Percentiles rank a stretch among this genome's conserved stretches.
phyloP scores from a whole-genome alignment of 2,888 invertebrate genomes.

The Lapara coniferarum region DNA sequence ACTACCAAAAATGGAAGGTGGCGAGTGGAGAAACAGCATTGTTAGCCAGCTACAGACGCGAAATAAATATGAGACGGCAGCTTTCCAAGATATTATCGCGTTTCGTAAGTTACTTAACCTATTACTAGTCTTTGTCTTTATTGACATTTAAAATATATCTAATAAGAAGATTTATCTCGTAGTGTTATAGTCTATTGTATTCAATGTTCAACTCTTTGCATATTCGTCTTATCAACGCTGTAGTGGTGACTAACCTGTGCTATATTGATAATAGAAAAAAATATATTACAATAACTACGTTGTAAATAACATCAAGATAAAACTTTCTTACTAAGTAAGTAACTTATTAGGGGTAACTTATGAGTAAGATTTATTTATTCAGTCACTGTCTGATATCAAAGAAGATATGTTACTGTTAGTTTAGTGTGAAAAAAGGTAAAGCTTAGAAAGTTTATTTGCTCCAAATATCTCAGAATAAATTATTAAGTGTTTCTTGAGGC shows the following conservation, averaged over 20 bases:
- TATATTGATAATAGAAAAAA: conserved; percentile 19
- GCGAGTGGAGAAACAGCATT: conserved; percentile 88
- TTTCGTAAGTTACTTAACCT: conserved; percentile 88
- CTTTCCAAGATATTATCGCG: conserved; percentile 91
- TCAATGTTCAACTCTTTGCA: conserved; percentile 33
- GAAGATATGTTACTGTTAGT: background rate
- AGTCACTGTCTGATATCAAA: background rate
- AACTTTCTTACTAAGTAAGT: background rate
- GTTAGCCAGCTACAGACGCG: conserved; percentile 88
- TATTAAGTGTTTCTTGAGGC: no score
- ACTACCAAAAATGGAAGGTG: conserved; percentile 69
- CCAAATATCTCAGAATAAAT: no score
- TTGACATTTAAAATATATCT: conserved; percentile 43
- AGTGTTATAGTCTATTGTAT: conserved; percentile 44
- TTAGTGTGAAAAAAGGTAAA: background rate
- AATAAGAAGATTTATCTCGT: conserved; percentile 41
- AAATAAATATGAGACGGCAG: conserved; percentile 89
- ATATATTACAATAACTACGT: conserved; percentile 7
- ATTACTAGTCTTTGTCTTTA: conserved; percentile 46
- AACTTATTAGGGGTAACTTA: background rate
- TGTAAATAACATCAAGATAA: conserved; percentile 14
- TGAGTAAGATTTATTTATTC: background rate
- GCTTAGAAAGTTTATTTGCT: background rate
- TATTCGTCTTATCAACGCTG: conserved; percentile 36
- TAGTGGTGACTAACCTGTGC: conserved; percentile 10